phyloP scores from a whole-genome alignment of 1,140 invertebrate genomes.

The Sycobia sp. region DNA sequence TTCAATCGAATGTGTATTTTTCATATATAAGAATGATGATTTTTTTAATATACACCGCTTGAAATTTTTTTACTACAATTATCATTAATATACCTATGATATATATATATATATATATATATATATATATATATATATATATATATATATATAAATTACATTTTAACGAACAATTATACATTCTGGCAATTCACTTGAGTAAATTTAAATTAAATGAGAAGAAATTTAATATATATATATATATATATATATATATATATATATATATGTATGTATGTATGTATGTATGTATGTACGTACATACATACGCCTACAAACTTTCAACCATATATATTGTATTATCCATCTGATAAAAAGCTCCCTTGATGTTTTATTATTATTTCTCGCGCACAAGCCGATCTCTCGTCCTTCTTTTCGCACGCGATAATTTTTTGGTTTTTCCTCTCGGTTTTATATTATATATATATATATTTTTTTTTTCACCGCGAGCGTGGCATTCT shows the following conservation, averaged over 20 bases:
- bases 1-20: conserved; percentile 33
- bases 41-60: conserved; percentile 36
- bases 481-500: background rate
- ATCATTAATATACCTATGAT: no score
- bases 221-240: no score
- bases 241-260: no score
- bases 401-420: conserved; percentile 23
- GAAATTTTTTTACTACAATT: conserved; percentile 32
- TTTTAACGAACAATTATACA: conserved; percentile 29
- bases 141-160: conserved; percentile 31
- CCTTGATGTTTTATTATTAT: no score
- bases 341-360: no score
- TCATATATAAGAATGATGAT: conserved; percentile 8
- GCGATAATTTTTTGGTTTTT: background rate
- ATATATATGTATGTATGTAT: no score
- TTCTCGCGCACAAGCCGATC: conserved; percentile 12
- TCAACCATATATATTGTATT: no score
- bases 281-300: conserved; percentile 12
- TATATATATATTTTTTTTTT: no score
- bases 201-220: conserved; percentile 13
- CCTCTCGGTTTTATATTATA: background rate
- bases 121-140: no score
- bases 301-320: conserved; percentile 3
- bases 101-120: no score
- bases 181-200: conserved; percentile 24